Base-by-base conservation (phyloP, 2,113 vertebrate species). In the Desmodus rotundus region DNA sequence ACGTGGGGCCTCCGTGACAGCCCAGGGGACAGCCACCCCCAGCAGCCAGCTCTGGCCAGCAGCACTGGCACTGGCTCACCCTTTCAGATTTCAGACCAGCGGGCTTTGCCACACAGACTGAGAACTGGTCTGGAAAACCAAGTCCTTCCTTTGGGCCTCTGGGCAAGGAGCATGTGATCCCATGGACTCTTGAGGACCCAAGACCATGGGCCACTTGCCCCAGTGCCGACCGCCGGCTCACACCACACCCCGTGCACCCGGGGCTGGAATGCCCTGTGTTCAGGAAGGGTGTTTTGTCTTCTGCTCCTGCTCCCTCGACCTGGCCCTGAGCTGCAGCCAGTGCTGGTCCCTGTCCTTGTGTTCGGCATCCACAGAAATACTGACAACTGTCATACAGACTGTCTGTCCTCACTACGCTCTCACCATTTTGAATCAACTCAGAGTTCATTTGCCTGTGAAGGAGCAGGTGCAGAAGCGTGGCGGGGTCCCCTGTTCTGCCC, bases 201-300 rank as follows among this genome's bases (percentile, higher is more conserved):
- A 81, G 43, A 36, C 78, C 2, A 47, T 26, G 20, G 47, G 17
- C 28, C 15, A 22, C 10, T 28, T 19, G 52, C 68, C 45, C 15
- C 22, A 31, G 65, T 0, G 7, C 41, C 6, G 0, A 1, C 6
- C n/a, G 6, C 10, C 47, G 14, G 56, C 33, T 19, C 56, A 0
- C 19, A n/a, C 22, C 0, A 10, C 8, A 36, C 70, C 33, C 4
- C 22, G 5, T 1, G 12, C n/a, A 11, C 5, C 54, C 65, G 24
- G 43, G 15, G 45, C 38, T 17, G 20, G 38, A 1, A 15, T 3
- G 9, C 1, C 38, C 33, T 36, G 7, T 22, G 17, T 24, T 3
- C 63, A 7, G 65, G 74, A 70, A 41, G 41, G 73, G 11, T 2
- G 2, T n/a, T 36, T 3, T 20, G 84, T 28, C 8, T 24, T 4